phyloP scores from a whole-genome alignment of 2,888 invertebrate species.

The Orthonevra nobilis region DNA sequence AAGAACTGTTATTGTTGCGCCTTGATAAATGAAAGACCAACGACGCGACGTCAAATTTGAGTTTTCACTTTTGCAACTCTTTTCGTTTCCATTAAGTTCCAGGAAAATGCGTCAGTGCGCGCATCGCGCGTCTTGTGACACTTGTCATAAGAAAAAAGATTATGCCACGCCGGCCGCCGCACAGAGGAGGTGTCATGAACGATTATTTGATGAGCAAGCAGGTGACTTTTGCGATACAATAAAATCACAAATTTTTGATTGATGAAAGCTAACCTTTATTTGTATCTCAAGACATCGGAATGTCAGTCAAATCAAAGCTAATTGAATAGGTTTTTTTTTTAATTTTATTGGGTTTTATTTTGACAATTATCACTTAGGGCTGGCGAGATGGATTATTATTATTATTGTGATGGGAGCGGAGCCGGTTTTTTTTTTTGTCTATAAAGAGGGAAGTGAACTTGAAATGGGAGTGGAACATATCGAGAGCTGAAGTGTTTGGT shows the following conservation, averaged over 20 bases:
- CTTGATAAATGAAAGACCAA: slow-evolving; percentile 3
- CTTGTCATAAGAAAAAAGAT: no score
- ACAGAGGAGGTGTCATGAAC: slow-evolving; percentile 23
- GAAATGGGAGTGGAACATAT: slow-evolving; percentile 17
- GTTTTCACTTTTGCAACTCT: slow-evolving; percentile 45
- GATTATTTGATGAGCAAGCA: slow-evolving; percentile 28
- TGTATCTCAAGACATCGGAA: slow-evolving; percentile 8
- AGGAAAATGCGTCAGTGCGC: no score
- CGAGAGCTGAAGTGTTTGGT: background rate
- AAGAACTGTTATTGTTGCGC: slow-evolving; percentile 33
- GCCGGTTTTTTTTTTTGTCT: slow-evolving; percentile 18
- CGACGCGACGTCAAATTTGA: slow-evolving; percentile 21
- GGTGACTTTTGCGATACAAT: slow-evolving; percentile 11
- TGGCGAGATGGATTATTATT: slow-evolving; percentile 8
- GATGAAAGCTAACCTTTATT: slow-evolving; percentile 18
- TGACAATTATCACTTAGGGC: slow-evolving; percentile 5
- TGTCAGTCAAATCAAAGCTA: slow-evolving; percentile 18
- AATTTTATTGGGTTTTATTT: background rate
- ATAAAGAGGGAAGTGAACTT: slow-evolving; percentile 3
- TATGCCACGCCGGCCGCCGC: background rate
- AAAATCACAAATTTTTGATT: slow-evolving; percentile 8
- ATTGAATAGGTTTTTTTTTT: background rate
- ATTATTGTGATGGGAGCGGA: no score
- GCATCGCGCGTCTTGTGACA: no score
- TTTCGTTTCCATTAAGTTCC: no score